Conservation (phyloP, 2,797 vertebrate species). For the Sarcoramphus papa region DNA sequence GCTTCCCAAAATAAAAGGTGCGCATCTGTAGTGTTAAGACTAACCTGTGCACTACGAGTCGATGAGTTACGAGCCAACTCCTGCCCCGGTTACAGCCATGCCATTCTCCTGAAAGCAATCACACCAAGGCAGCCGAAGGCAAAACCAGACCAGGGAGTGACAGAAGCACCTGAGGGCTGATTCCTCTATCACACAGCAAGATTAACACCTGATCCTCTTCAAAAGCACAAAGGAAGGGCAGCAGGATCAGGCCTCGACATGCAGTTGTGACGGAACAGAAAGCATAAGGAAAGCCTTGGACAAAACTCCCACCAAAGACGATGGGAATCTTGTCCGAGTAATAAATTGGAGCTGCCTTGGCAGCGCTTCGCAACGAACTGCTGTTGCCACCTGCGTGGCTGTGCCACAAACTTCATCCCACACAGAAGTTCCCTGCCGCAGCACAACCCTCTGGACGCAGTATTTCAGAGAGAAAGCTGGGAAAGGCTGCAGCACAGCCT, state of each 20-base stretch:
- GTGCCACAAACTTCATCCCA: not conserved
- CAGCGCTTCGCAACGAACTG: not conserved
- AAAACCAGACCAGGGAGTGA: not conserved
- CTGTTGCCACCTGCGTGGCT: accelerated
- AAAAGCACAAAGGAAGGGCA: not conserved
- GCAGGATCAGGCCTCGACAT: not conserved
- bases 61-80: not conserved
- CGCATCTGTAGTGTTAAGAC: not conserved
- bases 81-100: not conserved
- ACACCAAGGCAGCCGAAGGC: accelerated
- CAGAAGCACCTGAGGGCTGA: not conserved
- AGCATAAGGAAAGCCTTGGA: not conserved
- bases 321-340: accelerated
- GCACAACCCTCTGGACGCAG: accelerated
- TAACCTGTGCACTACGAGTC: not conserved
- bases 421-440: not conserved
- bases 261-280: not conserved
- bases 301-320: not conserved
- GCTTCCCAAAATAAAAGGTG: not conserved
- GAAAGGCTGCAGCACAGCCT: not conserved
- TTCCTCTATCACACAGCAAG: not conserved
- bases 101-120: not conserved
- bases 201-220: not conserved
- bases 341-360: not conserved
- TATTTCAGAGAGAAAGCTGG: not conserved